Conservation (phyloP, 2,113 vertebrate species). For the Clarias gariepinus region DNA sequence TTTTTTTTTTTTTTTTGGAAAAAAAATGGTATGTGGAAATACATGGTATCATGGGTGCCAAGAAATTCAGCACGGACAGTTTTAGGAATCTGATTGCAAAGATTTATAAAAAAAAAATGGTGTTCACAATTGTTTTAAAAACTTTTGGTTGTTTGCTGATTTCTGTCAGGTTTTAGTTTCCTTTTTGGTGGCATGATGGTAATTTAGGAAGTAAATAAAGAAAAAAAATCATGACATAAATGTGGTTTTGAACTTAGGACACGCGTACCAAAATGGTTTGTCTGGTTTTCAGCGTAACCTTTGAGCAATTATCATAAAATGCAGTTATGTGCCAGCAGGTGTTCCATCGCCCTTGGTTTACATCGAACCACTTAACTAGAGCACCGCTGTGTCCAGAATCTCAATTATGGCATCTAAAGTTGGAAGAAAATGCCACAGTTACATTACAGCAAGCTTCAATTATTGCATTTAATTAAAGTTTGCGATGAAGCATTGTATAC, state of each 20-base stretch:
- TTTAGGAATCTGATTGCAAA: no score
- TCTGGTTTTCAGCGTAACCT: not conserved
- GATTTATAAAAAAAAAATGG: no score
- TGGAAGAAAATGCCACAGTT: constrained; percentile 53
- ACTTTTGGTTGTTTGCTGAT: no score
- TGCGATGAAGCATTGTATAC: constrained; percentile 56
- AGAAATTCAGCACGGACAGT: no score
- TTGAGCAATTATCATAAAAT: constrained; percentile 31
- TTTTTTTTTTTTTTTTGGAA: no score
- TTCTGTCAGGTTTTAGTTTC: no score
- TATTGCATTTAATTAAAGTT: constrained; percentile 69
- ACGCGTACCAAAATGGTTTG: not conserved
- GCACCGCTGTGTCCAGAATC: constrained; percentile 40
- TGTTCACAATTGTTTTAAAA: no score
- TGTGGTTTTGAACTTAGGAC: not conserved
- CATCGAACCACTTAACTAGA: constrained; percentile 37
- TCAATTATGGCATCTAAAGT: constrained; percentile 51
- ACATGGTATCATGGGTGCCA: no score
- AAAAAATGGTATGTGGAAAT: no score
- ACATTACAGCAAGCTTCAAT: constrained; percentile 60
- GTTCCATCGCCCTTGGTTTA: not conserved
- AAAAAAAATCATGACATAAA: no score
- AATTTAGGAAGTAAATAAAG: no score
- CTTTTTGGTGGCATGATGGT: no score
- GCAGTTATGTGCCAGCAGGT: constrained; percentile 7